A percentile compares a stretch with the other conserved stretches of the same genome.
These are phyloP conservation scores for Phaetusa simplex DNA, from an alignment of 2,113 vertebrate genomes.

Conservation along the genomic window DNA sequence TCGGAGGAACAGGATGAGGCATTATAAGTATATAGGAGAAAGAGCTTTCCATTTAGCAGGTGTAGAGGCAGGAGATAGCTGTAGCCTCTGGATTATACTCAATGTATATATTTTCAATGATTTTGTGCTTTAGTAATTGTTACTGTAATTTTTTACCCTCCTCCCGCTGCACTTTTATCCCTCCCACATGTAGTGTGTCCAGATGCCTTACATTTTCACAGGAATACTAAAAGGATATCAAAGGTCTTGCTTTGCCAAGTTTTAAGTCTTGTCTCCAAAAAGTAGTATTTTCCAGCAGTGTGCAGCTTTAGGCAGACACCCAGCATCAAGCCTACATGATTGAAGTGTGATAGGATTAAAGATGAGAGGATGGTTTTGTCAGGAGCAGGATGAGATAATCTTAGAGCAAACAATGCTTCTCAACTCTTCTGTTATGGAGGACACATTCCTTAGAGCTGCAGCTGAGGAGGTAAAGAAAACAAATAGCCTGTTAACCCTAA, in stretches of 20 bases:
- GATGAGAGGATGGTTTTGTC: conserved; percentile 18
- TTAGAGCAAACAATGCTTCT: background rate
- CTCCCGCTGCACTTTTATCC: background rate
- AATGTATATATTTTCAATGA: background rate
- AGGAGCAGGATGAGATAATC: background rate
- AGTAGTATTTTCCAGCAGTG: conserved; percentile 46
- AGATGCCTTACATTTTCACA: conserved; percentile 41
- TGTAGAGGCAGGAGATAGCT: background rate
- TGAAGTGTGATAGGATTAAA: conserved; percentile 52
- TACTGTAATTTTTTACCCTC: conserved; percentile 9
- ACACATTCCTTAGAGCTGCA: background rate
- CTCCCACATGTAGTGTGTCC: conserved; percentile 25
- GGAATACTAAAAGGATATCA: conserved; percentile 41
- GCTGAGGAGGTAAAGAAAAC: background rate
- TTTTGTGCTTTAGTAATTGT: conserved; percentile 15
- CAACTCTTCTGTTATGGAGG: background rate
- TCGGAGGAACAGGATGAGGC: background rate
- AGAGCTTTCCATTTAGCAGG: background rate
- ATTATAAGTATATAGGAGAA: background rate
- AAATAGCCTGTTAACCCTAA: background rate
- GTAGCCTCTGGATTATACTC: background rate
- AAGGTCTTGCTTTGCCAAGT: conserved; percentile 53
- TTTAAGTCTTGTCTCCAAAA: conserved; percentile 35
- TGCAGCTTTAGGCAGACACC: conserved; percentile 52
- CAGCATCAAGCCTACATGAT: conserved; percentile 34